Evolutionary conservation across 2,797 vertebrate species (phyloP).

Genomic region (Thunnus albacares): DNA sequence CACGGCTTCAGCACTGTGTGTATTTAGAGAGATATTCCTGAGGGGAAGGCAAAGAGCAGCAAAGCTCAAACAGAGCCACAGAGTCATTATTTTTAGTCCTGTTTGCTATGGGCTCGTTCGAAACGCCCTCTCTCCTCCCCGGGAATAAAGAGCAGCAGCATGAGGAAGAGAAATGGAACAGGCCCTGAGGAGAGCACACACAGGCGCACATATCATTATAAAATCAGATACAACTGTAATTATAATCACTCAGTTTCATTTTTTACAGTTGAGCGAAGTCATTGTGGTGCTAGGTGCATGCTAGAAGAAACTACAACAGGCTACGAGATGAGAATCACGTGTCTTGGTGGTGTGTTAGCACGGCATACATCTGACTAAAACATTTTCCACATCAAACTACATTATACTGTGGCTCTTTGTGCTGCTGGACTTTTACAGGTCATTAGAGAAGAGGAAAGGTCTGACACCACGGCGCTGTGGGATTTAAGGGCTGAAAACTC

Average conservation of each 20-base stretch:
- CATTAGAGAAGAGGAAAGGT: conserved; percentile 69
- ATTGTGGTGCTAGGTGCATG: conserved; percentile 19
- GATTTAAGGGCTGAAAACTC: conserved; percentile 51
- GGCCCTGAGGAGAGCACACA: conserved; percentile 55
- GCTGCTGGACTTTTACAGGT: conserved; percentile 68
- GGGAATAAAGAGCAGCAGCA: conserved; percentile 70
- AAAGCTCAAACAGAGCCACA: conserved; percentile 84
- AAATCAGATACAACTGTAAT: conserved; percentile 68
- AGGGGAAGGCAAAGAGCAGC: conserved; percentile 82
- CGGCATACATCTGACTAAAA: conserved; percentile 21
- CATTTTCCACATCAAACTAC: conserved; percentile 59
- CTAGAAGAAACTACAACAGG: conserved; percentile 3
- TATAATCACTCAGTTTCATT: conserved; percentile 60
- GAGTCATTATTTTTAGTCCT: conserved; percentile 88
- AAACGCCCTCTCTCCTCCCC: conserved; percentile 75
- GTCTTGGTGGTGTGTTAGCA: not conserved
- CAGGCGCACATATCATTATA: conserved; percentile 66
- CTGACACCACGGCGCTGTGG: conserved; percentile 43
- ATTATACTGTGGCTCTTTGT: conserved; percentile 39
- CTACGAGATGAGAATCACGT: conserved; percentile 14
- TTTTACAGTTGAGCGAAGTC: conserved; percentile 52
- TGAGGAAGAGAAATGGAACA: conserved; percentile 71
- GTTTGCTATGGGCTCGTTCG: conserved; percentile 83
- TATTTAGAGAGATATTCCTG: conserved; percentile 83
- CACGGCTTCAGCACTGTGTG: conserved; percentile 62